Base-by-base conservation (phyloP, 2,888 invertebrate species). In the Smittia aterrima region DNA sequence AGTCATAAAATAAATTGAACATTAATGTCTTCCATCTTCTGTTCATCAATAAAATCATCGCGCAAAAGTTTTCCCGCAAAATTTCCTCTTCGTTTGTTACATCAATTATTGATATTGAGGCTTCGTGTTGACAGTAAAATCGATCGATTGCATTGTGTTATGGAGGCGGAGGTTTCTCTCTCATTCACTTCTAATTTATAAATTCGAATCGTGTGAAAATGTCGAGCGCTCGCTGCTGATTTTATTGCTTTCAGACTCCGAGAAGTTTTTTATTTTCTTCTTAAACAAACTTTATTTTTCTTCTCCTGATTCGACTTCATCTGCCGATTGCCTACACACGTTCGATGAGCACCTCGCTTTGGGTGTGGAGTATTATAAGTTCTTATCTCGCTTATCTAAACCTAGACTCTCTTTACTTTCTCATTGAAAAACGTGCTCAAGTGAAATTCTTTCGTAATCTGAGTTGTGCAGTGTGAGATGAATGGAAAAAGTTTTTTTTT, bases 31-130 rank as follows among this genome's bases (percentile, higher is more conserved):
- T 47, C 13, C n/a, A n/a, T n/a, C n/a, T n/a, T n/a, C n/a, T n/a
- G n/a, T 32, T 9, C 32, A 3, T 32, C 32, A 9, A 32, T 32
- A 32, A 32, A 32, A 3, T 47, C 47, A 2, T 13, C 16, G 16
- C 16, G 6, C 58, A 22, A 18, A 58, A 6, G 2, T 47, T 11
- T 58, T 22, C 58, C 47, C 47, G 47, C 9, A 6, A 47, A 38
- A 38, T 38, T 11, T 38, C 38, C 11, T 13, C 47, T 47, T 11
- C 16, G 16, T 47, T 47, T n/a, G 13, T 58, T 58, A 58, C 18
- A 47, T n/a, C 47, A 58, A 58, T 58, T 18, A 58, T 58, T 58
- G 58, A 58, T 22, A 47, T 47, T 47, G 47, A n/a, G n/a, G 47
- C n/a, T 47, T 47, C 20, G 58, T 58, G 58, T 22, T 58, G 58